Conservation (phyloP, 2,888 invertebrate genomes). For the Oxytorus armatus region DNA sequence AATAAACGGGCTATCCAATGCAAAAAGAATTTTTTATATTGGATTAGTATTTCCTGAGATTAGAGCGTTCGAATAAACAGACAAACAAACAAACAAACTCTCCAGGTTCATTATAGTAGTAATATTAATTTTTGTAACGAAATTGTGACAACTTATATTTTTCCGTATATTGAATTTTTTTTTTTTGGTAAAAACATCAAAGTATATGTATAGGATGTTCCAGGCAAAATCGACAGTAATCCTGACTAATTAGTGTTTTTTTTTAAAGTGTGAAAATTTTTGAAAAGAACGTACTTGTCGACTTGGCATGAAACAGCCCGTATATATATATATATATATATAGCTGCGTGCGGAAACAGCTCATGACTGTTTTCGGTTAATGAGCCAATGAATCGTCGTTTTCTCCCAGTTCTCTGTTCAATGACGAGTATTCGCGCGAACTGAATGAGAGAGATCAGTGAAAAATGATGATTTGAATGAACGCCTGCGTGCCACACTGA, state of each 20-base stretch:
- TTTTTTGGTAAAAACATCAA: too few species aligned
- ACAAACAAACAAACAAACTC: too few species aligned
- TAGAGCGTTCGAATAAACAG: too few species aligned
- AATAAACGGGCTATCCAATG: too few species aligned
- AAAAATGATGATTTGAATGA: slow-evolving; percentile 60
- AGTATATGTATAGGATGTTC: too few species aligned
- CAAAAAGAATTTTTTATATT: too few species aligned
- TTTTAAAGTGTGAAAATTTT: background rate
- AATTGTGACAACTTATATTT: too few species aligned
- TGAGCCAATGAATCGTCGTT: slow-evolving; percentile 77
- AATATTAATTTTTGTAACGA: too few species aligned
- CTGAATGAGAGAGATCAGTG: slow-evolving; percentile 21
- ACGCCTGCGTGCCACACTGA: slow-evolving; percentile 29
- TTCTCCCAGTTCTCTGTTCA: slow-evolving; percentile 70
- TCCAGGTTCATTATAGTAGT: too few species aligned
- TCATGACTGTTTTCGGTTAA: slow-evolving; percentile 74
- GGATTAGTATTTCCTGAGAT: too few species aligned
- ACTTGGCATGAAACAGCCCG: background rate
- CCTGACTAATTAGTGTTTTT: background rate
- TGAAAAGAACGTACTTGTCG: background rate
- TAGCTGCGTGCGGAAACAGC: slow-evolving; percentile 59
- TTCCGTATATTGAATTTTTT: too few species aligned
- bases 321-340: slow-evolving; percentile 18
- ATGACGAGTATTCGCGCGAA: slow-evolving; percentile 47
- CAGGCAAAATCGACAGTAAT: too few species aligned